Percentiles rank a stretch among this genome's conserved stretches.
phyloP scores from a whole-genome alignment of 1,140 invertebrate genomes.

The Theocolax elegans region DNA sequence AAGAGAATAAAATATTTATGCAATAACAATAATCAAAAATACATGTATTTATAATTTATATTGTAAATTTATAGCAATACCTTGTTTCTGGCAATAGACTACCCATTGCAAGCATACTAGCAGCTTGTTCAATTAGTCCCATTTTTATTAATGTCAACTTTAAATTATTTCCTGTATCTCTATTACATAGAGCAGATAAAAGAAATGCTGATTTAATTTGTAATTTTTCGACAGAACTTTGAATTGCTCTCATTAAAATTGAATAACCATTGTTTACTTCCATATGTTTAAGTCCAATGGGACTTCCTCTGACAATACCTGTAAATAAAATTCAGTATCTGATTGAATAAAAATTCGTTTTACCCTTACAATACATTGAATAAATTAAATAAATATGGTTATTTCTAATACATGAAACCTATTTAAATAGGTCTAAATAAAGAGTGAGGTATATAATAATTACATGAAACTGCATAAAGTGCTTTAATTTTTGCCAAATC shows the following conservation, averaged over 20 bases:
- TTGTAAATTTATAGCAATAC: constrained; percentile 47
- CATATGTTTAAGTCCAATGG: constrained; percentile 71
- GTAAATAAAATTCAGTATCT: too few relatives aligned
- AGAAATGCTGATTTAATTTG: constrained; percentile 79
- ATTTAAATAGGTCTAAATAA: neutral
- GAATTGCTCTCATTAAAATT: constrained; percentile 72
- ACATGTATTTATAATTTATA: constrained; percentile 5
- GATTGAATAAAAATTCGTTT: too few relatives aligned
- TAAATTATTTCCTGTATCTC: constrained; percentile 71
- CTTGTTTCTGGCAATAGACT: constrained; percentile 62
- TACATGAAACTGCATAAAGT: constrained; percentile 81
- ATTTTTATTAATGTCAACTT: constrained; percentile 67
- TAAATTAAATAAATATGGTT: neutral
- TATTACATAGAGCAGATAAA: constrained; percentile 70
- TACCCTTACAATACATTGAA: too few relatives aligned
- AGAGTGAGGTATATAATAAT: neutral
- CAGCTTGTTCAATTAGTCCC: constrained; percentile 71
- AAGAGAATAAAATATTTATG: constrained; percentile 29
- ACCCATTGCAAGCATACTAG: constrained; percentile 63
- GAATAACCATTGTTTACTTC: constrained; percentile 73
- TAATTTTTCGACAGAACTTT: constrained; percentile 71
- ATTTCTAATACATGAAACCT: neutral
- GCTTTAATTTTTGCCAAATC: constrained; percentile 74
- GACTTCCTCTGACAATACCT: constrained; percentile 74
- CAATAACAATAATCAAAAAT: constrained; percentile 2